phyloP scores from a whole-genome alignment of 2,113 vertebrate genomes.

The Oncorhynchus tshawytscha region DNA sequence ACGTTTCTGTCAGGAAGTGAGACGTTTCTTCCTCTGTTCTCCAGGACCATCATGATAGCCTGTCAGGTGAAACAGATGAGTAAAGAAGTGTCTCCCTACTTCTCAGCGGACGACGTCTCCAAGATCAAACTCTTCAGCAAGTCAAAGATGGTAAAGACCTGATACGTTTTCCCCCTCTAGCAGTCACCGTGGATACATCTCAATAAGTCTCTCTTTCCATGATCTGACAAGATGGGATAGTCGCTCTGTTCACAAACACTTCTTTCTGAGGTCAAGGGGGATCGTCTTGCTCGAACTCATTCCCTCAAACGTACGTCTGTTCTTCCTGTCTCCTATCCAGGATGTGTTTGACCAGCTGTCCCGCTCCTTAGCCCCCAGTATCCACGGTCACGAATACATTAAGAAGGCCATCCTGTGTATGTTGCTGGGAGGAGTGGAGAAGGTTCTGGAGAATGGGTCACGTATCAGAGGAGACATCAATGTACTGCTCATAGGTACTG shows the following conservation, averaged over 20 bases:
- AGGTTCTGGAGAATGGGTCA: constrained; percentile 90
- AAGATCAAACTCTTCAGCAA: constrained; percentile 94
- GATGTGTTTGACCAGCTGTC: constrained; percentile 90
- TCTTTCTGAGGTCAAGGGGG: too few relatives aligned
- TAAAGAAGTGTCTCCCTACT: constrained; percentile 82
- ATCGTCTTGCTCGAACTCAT: too few relatives aligned
- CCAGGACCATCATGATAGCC: constrained; percentile 93
- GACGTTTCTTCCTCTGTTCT: background rate
- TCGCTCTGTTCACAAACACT: too few relatives aligned
- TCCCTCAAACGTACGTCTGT: too few relatives aligned
- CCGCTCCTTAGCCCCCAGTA: constrained; percentile 90
- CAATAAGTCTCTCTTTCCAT: too few relatives aligned
- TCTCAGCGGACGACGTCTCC: constrained; percentile 86
- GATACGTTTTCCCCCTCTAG: too few relatives aligned
- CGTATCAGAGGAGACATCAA: constrained; percentile 97
- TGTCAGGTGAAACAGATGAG: constrained; percentile 92
- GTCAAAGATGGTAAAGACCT: constrained; percentile 18
- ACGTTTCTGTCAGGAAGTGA: too few relatives aligned
- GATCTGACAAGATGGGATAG: too few relatives aligned
- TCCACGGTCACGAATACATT: constrained; percentile 94
- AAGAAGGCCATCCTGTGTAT: constrained; percentile 98
- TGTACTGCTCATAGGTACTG: constrained; percentile 89
- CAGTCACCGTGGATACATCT: background rate
- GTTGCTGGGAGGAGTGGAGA: constrained; percentile 94
- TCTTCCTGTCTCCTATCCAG: constrained; percentile 56